Evolutionary conservation across 2,113 vertebrate species (phyloP), one percentile per base, ranked within the genome.

Genomic region (Antennarius striatus): DNA sequence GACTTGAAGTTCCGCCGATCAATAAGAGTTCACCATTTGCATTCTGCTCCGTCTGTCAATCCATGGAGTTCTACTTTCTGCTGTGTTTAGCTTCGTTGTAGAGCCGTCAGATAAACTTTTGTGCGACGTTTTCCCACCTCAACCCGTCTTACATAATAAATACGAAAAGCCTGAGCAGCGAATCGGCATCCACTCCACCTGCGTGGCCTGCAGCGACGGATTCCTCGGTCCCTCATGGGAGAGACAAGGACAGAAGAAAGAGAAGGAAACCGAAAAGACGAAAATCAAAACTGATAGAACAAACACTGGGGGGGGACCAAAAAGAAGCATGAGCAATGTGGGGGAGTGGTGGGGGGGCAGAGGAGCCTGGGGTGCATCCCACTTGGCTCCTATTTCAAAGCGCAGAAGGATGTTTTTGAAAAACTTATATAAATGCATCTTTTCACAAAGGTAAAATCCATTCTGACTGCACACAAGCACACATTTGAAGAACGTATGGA

Each of bases 381-480:
- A 40, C 69, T 67, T 75, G 71, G 73, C 64, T 84, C 71, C 16
- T 42, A 75, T 81, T 85, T 80, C 62, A 80, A 83, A 78, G 71
- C 60, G 66, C 64, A 60, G 49, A 65, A 61, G 63, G 63, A 73
- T 63, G 76, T 59, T 77, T 80, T 79, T 60, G 56, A 68, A 65
- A 64, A 80, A 71, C 48, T 50, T 52, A 49, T 50, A n/a, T 48
- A 68, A 85, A 77, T 57, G 54, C 32, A 75, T 71, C 62, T 70
- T 67, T 64, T 71, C 15, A 63, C n/a, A 47, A 43, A 71, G 47
- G 70, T 8, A 28, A 29, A 29, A 61, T 66, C 45, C 28, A 60
- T 39, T 68, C 22, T 56, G 43, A 72, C 70, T 70, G 54, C 47
- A 16, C 46, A 61, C 17, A 61, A 32, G 29, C 56, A 66, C 32